Evolutionary conservation across 92 coral and sea anemone species (phyloP), one percentile per base, ranked within the genome.

Genomic region (Epizoanthus stellaris): DNA sequence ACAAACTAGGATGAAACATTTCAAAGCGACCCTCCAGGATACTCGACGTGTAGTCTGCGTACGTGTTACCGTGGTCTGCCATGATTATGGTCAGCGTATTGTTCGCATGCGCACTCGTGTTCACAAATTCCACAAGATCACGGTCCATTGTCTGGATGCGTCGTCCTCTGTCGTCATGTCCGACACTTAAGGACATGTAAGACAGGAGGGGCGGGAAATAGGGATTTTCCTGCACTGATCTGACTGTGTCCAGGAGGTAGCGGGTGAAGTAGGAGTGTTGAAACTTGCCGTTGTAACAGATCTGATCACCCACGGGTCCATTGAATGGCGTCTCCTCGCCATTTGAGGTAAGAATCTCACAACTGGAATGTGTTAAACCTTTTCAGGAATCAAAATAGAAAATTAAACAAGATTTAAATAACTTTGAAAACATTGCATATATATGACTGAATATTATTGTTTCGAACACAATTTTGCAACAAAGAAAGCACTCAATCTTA

Each of bases 11-110:
- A 59, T 94, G 98, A 77, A 87, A 91, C 90, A 94, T 94, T 65
- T 94, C 98, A 73, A 94, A 87, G 17, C 95, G 92, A 3, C 98
- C 98, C 67, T 94, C 98, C 17, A 89, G 76, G 23, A 73, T 70
- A 21, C 20, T 59, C 5, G 77, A 17, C 0, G 93, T 83, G 81
- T 91, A 94, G 45, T 45, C 53, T 0, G 98, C 89, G 82, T 94
- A 94, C 0, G 98, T 94, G 69, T 94, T 94, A 6, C 98, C 98
- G 56, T 94, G 98, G 83, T 94, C 98, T 25, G 98, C 95, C 10
- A 91, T 76, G 16, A 94, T 66, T 54, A 94, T 72, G 56, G 98
- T 91, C 71, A 94, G 74, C 64, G 98, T 91, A 67, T 87, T 74
- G 13, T 84, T 64, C 10, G 89, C 88, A 5, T 76, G 86, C 5